These are phyloP conservation scores for Alloplasta piceator DNA, from an alignment of 2,888 invertebrate species.

Conservation along the genomic window DNA sequence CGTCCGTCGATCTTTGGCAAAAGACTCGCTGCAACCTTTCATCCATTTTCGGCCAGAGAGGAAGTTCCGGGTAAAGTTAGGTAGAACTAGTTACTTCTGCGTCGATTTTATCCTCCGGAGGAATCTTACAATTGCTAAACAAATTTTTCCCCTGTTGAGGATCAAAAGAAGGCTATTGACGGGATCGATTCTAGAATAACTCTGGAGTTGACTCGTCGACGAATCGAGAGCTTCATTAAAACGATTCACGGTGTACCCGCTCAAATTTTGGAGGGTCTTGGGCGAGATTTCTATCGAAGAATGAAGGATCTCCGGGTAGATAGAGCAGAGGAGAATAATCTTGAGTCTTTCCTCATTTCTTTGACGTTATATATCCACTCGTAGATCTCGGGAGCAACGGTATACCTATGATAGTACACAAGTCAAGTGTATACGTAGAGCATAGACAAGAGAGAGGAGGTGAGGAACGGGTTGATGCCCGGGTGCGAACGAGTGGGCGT, in stretches of 20 bases:
- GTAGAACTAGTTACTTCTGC: constrained; percentile 8
- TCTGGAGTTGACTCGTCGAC: constrained; percentile 6
- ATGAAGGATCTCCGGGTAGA: constrained; percentile 13
- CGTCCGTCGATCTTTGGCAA: constrained; percentile 24
- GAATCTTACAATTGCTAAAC: constrained; percentile 29
- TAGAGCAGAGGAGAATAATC: constrained; percentile 9
- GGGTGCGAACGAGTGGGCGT: constrained; percentile 75
- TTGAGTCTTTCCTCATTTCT: constrained; percentile 34
- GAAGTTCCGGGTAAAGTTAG: neutral
- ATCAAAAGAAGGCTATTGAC: constrained; percentile 2
- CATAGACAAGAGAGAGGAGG: constrained; percentile 22
- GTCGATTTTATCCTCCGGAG: constrained; percentile 2
- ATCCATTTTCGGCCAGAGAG: constrained; percentile 11
- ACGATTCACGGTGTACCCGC: constrained; percentile 14
- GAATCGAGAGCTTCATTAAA: constrained; percentile 43
- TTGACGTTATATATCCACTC: constrained; percentile 31
- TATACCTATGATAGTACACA: constrained; percentile 30
- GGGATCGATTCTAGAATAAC: constrained; percentile 25
- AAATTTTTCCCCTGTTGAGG: constrained; percentile 13
- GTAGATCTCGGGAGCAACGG: constrained; percentile 22
- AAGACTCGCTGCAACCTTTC: constrained; percentile 34
- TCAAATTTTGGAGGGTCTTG: constrained; percentile 39
- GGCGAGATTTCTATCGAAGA: constrained; percentile 36
- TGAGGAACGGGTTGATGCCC: constrained; percentile 60
- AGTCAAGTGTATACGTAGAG: constrained; percentile 47